phyloP scores from a whole-genome alignment of 2,888 invertebrate species.

The Emmelina monodactyla region DNA sequence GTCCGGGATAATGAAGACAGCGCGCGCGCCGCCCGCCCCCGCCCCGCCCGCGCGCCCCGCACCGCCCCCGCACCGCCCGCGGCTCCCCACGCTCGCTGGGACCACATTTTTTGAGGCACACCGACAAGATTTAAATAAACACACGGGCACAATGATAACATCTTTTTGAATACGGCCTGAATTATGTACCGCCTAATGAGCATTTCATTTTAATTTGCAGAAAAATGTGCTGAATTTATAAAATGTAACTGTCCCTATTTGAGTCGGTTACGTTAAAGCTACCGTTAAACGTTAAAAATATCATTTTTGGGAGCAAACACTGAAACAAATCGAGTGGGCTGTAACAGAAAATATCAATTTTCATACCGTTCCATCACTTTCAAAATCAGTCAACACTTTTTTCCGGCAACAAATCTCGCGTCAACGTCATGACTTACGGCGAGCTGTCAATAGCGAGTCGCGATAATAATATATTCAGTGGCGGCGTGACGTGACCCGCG shows the following conservation, averaged over 20 bases:
- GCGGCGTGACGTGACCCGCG: slow-evolving; percentile 27
- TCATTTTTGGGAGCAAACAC: too few species aligned
- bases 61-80: slow-evolving; percentile 20
- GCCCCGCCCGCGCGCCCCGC: slow-evolving; percentile 15
- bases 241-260: too few species aligned
- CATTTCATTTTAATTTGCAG: neutral
- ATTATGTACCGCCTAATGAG: neutral
- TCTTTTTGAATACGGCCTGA: neutral
- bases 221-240: too few species aligned
- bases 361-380: neutral
- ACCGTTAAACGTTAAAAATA: too few species aligned
- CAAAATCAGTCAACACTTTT: neutral
- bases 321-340: too few species aligned
- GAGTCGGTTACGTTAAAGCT: too few species aligned
- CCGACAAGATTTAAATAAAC: slow-evolving; percentile 1
- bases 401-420: too few species aligned
- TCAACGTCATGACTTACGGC: slow-evolving; percentile 15
- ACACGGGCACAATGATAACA: neutral
- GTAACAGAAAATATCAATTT: too few species aligned
- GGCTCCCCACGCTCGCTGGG: neutral
- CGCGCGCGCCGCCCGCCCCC: slow-evolving; percentile 16
- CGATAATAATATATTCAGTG: slow-evolving; percentile 31
- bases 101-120: neutral
- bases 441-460: slow-evolving; percentile 33
- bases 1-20: slow-evolving; percentile 41